Percentiles rank a stretch among this genome's conserved stretches.
Conservation (phyloP, 2,888 invertebrate genomes). For the Diplazon laetatorius region DNA sequence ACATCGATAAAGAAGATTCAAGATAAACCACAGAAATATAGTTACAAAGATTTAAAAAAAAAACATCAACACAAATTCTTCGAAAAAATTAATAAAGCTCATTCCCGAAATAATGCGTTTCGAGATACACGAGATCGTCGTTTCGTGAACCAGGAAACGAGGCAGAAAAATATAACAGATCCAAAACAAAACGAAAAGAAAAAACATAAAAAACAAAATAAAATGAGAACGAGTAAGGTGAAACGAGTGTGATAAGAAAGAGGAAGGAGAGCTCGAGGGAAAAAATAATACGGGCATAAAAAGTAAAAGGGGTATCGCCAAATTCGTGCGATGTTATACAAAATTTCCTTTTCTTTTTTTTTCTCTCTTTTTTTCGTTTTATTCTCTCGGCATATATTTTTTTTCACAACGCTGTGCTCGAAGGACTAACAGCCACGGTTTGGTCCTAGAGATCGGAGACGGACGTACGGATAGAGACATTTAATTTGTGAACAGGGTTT, state of each 20-base stretch:
- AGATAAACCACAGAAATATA: slow-evolving; percentile 64
- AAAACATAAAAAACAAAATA: slow-evolving; percentile 23
- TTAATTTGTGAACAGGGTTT: slow-evolving; percentile 79
- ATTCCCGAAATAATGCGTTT: slow-evolving; percentile 73
- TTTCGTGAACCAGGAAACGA: slow-evolving; percentile 9
- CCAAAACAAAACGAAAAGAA: slow-evolving; percentile 30
- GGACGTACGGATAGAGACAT: slow-evolving; percentile 75
- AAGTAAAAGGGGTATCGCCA: slow-evolving; percentile 50
- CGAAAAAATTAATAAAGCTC: slow-evolving; percentile 73
- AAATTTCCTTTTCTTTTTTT: slow-evolving; percentile 22
- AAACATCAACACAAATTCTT: slow-evolving; percentile 66
- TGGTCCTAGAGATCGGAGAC: slow-evolving; percentile 59
- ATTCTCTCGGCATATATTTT: slow-evolving; percentile 19
- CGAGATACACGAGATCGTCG: slow-evolving; percentile 66
- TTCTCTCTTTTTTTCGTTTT: slow-evolving; percentile 12
- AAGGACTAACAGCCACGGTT: not conserved
- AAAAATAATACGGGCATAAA: slow-evolving; percentile 51
- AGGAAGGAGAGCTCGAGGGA: slow-evolving; percentile 14
- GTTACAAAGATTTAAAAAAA: slow-evolving; percentile 45
- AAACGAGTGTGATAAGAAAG: slow-evolving; percentile 22
- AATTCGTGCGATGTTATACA: not conserved
- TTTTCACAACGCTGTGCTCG: slow-evolving; percentile 31
- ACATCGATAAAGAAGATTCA: slow-evolving; percentile 18
- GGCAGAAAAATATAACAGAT: slow-evolving; percentile 6
- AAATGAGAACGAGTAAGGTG: not conserved